Percentiles rank a stretch among this genome's conserved stretches.
phyloP scores from a whole-genome alignment of 2,113 vertebrate species.

The Otis tarda region DNA sequence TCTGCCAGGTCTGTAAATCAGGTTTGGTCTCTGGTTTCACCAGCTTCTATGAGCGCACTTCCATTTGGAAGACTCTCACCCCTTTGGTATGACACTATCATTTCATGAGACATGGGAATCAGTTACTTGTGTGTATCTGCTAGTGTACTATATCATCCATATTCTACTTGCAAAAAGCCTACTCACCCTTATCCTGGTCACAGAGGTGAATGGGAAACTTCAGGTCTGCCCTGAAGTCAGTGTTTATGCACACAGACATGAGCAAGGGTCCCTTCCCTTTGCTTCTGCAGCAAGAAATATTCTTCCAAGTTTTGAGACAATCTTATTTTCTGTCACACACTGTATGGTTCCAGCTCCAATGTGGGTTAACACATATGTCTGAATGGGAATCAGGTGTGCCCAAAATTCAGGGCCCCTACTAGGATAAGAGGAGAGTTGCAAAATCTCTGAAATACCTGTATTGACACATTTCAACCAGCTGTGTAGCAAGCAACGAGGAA shows the following conservation, averaged over 20 bases:
- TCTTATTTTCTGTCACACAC: neutral
- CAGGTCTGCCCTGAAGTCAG: neutral
- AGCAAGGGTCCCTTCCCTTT: neutral
- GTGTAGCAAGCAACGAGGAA: constrained; percentile 39
- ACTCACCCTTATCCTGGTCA: neutral
- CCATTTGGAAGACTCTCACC: neutral
- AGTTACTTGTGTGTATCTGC: neutral
- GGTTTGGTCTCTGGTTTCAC: neutral
- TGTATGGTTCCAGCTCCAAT: neutral
- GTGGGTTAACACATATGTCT: neutral
- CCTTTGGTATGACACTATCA: neutral
- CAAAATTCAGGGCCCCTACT: neutral
- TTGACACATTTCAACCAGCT: constrained; percentile 58
- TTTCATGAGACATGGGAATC: neutral
- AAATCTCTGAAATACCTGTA: constrained; percentile 49
- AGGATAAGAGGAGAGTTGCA: neutral
- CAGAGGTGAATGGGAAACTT: neutral
- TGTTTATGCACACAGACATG: neutral
- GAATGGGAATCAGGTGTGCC: neutral
- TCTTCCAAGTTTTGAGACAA: neutral
- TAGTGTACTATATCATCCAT: neutral
- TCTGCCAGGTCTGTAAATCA: neutral
- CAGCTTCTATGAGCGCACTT: neutral
- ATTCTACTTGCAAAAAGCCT: neutral
- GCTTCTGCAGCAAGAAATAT: neutral